Evolutionary conservation across 2,888 invertebrate species (phyloP), one percentile per base, ranked within the genome.

Genomic region (Papilio elwesi): DNA sequence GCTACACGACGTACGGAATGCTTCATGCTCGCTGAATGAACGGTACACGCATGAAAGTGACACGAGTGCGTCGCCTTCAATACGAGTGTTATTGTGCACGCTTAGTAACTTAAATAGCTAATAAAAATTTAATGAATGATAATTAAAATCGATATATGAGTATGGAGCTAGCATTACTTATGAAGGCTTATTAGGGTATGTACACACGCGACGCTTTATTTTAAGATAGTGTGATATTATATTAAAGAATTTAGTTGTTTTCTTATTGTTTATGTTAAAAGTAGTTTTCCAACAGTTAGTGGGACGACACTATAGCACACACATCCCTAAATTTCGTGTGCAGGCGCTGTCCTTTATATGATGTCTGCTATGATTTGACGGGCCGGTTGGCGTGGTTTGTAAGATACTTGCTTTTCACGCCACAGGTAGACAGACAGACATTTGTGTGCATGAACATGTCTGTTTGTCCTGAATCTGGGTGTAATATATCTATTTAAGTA

Each of bases 181-280:
- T 5, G 10, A 47, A 51, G 36, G 65, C 36, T 65, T 51, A 65
- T 65, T 51, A 65, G 36, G 48, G 6, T 15, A 43, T n/a, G 36
- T 70, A 43, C 43, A 49, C 65, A 49, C 43, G 36, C 26, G n/a
- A 65, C 57, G 53, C 64, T 74, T 75, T 77, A 72, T 76, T 78
- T 75, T 68, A 64, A 69, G 80, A 80, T 81, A 80, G 84, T 86
- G 87, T 87, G 86, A 87, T 88, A 87, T 82, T 82, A 77, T 79
- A 78, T 82, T 79, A 81, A 81, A 76, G 75, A 81, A 81, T 79
- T 78, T 74, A 75, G 1, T 26, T 55, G 74, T 66, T 76, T 78
- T 80, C 73, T 84, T 82, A 80, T 78, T 77, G 16, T 43, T 55
- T 68, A 16, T 57, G 47, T 47, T 6, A 38, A 53, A 38, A 8